Conservation (phyloP, 1,140 invertebrate species). For the Dendrolimus kikuchii region DNA sequence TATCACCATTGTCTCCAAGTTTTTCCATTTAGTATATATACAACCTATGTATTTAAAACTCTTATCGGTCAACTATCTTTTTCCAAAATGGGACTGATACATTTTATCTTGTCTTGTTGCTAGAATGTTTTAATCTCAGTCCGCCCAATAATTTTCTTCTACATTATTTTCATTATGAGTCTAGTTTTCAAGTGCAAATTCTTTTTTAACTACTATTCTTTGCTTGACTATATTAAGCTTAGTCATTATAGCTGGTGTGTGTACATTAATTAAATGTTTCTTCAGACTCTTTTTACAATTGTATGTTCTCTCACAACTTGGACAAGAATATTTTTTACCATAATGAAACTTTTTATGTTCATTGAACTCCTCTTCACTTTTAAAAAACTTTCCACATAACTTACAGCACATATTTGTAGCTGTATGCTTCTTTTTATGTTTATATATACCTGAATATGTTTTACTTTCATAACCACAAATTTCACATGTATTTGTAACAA, state of each 20-base stretch:
- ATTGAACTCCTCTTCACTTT: constrained; percentile 22
- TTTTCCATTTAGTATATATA: too few relatives aligned
- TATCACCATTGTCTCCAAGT: too few relatives aligned
- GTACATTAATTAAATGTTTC: constrained; percentile 26
- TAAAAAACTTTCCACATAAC: constrained; percentile 40
- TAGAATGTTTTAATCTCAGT: too few relatives aligned
- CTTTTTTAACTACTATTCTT: too few relatives aligned
- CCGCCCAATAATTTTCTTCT: too few relatives aligned
- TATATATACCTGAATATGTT: constrained; percentile 20
- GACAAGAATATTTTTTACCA: constrained; percentile 30
- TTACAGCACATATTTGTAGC: constrained; percentile 34
- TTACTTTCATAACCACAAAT: constrained; percentile 35
- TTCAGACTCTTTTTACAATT: constrained; percentile 18
- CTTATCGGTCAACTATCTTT: too few relatives aligned
- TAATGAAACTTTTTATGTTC: constrained; percentile 35
- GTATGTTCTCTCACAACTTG: constrained; percentile 26
- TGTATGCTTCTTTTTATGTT: constrained; percentile 36
- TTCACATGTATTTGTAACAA: constrained; percentile 31
- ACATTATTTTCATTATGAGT: too few relatives aligned
- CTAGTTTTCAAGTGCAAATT: too few relatives aligned
- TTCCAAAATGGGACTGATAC: too few relatives aligned
- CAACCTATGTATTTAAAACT: too few relatives aligned
- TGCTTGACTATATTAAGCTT: constrained; percentile 1
- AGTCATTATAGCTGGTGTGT: constrained; percentile 10
- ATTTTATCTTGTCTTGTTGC: too few relatives aligned